phyloP scores from a whole-genome alignment of 35 echinoderm and acorn worm genomes.

The Heliocidaris tuberculata region DNA sequence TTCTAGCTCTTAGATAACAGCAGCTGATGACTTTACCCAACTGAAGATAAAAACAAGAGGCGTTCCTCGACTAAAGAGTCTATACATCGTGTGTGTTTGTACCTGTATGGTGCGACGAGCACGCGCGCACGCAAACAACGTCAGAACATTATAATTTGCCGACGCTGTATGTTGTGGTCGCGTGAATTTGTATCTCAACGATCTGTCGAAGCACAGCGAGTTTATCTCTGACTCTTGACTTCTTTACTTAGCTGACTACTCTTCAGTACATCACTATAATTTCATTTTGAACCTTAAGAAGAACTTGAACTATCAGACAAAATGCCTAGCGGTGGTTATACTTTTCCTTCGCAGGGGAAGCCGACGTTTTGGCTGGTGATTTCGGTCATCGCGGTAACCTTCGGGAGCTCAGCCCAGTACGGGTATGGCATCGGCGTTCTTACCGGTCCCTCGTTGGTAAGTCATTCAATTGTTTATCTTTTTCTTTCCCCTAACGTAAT shows the following conservation, averaged over 20 bases:
- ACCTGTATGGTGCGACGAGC: too few relatives aligned
- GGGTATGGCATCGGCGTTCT: conserved; percentile 74
- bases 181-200: too few relatives aligned
- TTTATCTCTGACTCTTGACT: not conserved
- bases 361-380: conserved; percentile 64
- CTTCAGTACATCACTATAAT: not conserved
- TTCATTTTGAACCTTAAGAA: not conserved
- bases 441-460: conserved; percentile 62
- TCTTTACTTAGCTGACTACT: not conserved
- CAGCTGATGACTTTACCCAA: not conserved
- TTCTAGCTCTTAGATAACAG: not conserved
- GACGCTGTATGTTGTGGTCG: too few relatives aligned
- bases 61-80: not conserved
- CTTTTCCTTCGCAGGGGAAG: conserved; percentile 57
- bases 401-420: conserved; percentile 65
- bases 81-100: not conserved
- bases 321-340: conserved; percentile 14
- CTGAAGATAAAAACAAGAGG: not conserved
- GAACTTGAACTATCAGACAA: not conserved
- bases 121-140: not conserved
- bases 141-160: not conserved
- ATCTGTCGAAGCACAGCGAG: not conserved
- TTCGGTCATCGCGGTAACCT: conserved; percentile 55
- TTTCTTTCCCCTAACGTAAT: not conserved
- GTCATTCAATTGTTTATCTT: conserved; percentile 6